Evolutionary conservation across 1,140 invertebrate genomes (phyloP).

Genomic region (Bombus difficillimus): DNA sequence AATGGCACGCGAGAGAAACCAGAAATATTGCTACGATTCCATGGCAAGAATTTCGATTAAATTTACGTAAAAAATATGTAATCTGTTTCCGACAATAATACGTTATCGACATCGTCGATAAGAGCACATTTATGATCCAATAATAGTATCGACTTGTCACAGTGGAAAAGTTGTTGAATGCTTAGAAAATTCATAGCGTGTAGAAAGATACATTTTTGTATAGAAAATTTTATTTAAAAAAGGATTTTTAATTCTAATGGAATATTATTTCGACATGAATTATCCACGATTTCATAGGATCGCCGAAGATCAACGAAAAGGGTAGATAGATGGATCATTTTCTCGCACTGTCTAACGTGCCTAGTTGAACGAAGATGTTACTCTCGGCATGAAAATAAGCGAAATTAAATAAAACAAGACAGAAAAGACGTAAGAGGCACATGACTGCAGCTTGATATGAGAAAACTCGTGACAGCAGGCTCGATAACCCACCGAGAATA

Average conservation of each 20-base stretch:
- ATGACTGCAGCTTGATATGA: conserved; percentile 68
- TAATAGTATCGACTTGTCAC: neutral
- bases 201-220: neutral
- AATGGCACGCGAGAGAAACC: neutral
- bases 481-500: conserved; percentile 61
- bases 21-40: neutral
- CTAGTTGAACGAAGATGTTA: neutral
- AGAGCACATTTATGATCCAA: neutral
- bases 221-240: neutral
- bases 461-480: conserved; percentile 66
- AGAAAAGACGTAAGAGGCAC: conserved; percentile 53
- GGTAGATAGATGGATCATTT: neutral
- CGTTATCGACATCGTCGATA: conserved; percentile 6
- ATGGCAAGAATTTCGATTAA: neutral
- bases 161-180: neutral
- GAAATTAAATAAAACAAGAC: conserved; percentile 64
- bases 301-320: neutral
- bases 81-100: neutral
- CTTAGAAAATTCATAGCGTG: too few relatives aligned
- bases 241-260: neutral
- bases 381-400: conserved; percentile 44
- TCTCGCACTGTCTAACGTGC: neutral
- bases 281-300: neutral
- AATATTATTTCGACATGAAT: neutral
- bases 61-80: neutral